These are phyloP conservation scores for Alaudala cheleensis DNA, from an alignment of 2,113 vertebrate genomes.

Conservation along the genomic window DNA sequence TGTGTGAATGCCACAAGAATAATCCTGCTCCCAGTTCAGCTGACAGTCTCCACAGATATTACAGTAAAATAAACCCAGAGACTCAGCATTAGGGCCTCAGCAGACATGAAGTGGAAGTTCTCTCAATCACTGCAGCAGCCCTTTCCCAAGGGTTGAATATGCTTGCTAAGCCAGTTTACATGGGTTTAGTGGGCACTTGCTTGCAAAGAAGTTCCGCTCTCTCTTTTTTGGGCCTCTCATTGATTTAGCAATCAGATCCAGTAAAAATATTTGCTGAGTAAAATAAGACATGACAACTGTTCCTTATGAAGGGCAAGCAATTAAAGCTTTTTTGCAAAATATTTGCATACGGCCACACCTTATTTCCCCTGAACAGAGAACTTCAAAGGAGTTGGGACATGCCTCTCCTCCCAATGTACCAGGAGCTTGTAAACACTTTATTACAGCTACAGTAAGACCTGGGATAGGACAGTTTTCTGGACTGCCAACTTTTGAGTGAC, in stretches of 20 bases:
- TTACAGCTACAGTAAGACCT: neutral
- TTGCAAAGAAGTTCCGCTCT: neutral
- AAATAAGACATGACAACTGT: neutral
- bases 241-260: neutral
- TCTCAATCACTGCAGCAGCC: neutral
- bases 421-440: neutral
- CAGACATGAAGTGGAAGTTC: neutral
- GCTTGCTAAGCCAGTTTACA: neutral
- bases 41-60: neutral
- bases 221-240: neutral
- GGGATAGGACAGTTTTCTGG: neutral
- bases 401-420: neutral
- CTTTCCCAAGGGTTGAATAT: neutral
- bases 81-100: neutral
- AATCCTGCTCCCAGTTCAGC: neutral
- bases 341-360: neutral
- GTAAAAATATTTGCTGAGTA: slow-evolving; percentile 29
- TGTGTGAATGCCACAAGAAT: neutral
- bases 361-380: neutral
- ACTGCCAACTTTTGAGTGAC: neutral
- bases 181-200: neutral
- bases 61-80: neutral
- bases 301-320: neutral
- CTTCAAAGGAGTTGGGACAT: neutral
- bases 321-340: neutral